Base-by-base conservation (phyloP, 37 sponge, comb jelly and placozoan genomes). In the Mnemiopsis leidyi region DNA sequence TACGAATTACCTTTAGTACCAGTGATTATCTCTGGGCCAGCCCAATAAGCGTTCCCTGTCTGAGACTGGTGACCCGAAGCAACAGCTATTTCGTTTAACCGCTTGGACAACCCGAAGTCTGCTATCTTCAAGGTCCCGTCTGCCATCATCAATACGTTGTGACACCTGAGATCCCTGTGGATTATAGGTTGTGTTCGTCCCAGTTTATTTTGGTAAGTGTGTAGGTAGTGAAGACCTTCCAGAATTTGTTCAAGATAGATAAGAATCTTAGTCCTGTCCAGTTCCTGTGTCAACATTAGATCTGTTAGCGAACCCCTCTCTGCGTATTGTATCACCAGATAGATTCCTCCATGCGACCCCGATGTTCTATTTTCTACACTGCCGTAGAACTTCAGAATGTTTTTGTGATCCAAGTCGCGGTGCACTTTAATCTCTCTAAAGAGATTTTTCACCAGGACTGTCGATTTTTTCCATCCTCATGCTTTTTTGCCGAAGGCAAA, bases 71-170 rank as follows among this genome's bases (percentile, higher is more conserved):
- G 5, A 18, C 61, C 61, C 13, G 61, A 48, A 13, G 61, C 61
- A 18, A 18, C 61, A 48, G 61, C 61, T 13, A 48, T 48, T 48
- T 48, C 61, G 61, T 48, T 5, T 13, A 71, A 18, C 20, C 75
- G 5, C 20, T 71, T 71, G 31, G 21, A n/a, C 30, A 71, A 28
- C 5, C 75, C 75, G 31, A 71, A 71, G 31, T 71, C 75, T 23
- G 75, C 75, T 23, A 71, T 71, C 30, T 71, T 71, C 75, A 71
- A 71, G 3, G 30, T n/a, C 5, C 75, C 75, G 3, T 71, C 75
- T n/a, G 75, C 30, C 5, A 24, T 18, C 30, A 29, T 71, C 3
- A 71, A 24, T n/a, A 71, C 75, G 23, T 71, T 71, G 26, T n/a
- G n/a, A n/a, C 30, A n/a, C 20, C 30, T 71, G 30, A 71, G 75